Base-by-base conservation (phyloP, 2,888 invertebrate species). In the Dastarcus helophoroides region DNA sequence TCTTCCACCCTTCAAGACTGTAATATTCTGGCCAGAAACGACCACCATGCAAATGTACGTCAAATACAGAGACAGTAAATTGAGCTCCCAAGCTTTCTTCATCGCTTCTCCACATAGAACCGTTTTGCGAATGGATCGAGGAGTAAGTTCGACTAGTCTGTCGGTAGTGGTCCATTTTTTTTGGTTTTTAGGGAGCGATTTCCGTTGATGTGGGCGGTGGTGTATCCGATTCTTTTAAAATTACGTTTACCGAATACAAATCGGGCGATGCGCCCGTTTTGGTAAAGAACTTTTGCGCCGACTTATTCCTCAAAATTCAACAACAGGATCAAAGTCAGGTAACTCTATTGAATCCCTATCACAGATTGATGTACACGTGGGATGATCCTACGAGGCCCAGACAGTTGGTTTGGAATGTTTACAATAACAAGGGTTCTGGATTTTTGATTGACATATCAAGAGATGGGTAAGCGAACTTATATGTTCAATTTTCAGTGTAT, bases 261-360 rank as follows among this genome's bases (percentile, higher is more conserved):
- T 54, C 63, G 2, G 90, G 91, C 0, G 80, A 84, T 62, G 83
- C 86, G 6, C 81, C 90, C 0, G 79, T 85, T 0, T 66, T 83
- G 30, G 65, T 94, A 14, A 79, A 90, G 54, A 94, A 94, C 58
- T 67, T 81, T 16, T 85, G 85, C 52, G 78, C 79, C 29, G 82
- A 85, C 48, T 61, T 85, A 29, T 84, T 83, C 58, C 61, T 86
- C 22, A 84, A 84, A 55, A 69, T 86, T 21, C 78, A 83, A 43
- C 85, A 86, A 60, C 50, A 58, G 15, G 62, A 62, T 42, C 43
- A 70, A 52, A 64, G 67, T 12, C 70, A 75, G 60, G 83, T 82
- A 25, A 81, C 81, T 0, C 60, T 86, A 14, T 58, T 86, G 26
- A 81, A 78, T 46, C 82, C 85, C 0, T 75, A 74, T 43, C 76